phyloP scores from a whole-genome alignment of 2,797 vertebrate genomes.

The Anguilla megastoma region DNA sequence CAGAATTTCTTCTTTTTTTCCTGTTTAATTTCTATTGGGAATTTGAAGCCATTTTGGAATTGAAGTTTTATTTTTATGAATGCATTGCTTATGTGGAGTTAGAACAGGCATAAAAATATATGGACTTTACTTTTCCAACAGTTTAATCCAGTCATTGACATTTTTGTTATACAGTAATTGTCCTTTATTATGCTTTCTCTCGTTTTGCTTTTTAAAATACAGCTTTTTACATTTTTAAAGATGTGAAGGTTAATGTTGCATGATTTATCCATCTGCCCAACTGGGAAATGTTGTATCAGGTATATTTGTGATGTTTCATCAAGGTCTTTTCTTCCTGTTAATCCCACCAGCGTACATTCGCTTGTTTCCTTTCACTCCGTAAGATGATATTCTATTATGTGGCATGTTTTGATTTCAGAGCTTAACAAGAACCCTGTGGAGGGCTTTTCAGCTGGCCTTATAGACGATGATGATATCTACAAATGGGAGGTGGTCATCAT shows the following conservation, averaged over 20 bases:
- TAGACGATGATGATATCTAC: slow-evolving; percentile 79
- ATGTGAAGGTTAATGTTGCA: background rate
- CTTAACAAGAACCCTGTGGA: slow-evolving; percentile 82
- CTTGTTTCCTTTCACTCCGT: background rate
- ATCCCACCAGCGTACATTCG: background rate
- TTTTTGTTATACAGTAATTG: no score
- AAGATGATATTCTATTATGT: background rate
- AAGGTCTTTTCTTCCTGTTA: slow-evolving; percentile 4
- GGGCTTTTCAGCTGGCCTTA: slow-evolving; percentile 80
- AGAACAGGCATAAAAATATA: no score
- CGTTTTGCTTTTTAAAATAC: background rate
- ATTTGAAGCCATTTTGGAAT: background rate
- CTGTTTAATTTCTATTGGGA: background rate
- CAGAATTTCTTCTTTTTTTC: background rate
- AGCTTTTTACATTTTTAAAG: background rate
- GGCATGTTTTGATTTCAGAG: slow-evolving; percentile 53
- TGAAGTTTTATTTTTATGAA: no score
- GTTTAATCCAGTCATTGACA: no score
- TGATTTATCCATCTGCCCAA: background rate
- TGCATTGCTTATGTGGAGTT: no score
- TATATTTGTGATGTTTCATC: background rate
- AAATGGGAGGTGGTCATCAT: slow-evolving; percentile 83
- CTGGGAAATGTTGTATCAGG: background rate
- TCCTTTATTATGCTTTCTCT: background rate
- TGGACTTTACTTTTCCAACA: no score